phyloP scores from a whole-genome alignment of 1,140 invertebrate genomes.

The Nymphalis io region DNA sequence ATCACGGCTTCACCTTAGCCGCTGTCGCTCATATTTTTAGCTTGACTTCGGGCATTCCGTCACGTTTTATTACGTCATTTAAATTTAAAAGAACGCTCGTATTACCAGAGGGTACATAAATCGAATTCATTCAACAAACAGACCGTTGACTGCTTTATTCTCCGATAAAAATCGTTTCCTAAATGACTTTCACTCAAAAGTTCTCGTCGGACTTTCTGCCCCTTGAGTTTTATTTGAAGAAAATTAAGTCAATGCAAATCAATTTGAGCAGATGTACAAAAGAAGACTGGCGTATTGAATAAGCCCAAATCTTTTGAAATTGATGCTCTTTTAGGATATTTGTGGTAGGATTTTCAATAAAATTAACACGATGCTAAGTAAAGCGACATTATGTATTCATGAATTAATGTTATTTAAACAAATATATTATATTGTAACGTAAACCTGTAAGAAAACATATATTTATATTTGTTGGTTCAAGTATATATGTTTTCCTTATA shows the following conservation, averaged over 20 bases:
- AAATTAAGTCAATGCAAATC: conserved; percentile 33
- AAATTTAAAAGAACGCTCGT: conserved; percentile 12
- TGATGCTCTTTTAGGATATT: neutral
- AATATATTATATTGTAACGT: too few species aligned
- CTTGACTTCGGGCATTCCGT: conserved; percentile 12
- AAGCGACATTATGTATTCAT: too few species aligned
- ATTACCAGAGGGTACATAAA: conserved; percentile 20
- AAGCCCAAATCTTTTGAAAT: neutral
- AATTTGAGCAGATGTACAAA: conserved; percentile 17
- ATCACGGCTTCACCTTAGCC: conserved; percentile 12
- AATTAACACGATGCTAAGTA: too few species aligned
- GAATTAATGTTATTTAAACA: too few species aligned
- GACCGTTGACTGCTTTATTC: conserved; percentile 24
- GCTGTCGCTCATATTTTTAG: conserved; percentile 27
- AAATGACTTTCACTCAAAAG: conserved; percentile 31
- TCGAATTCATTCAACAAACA: conserved; percentile 34
- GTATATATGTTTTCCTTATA: too few species aligned
- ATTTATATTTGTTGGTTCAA: too few species aligned
- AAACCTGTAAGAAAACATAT: too few species aligned
- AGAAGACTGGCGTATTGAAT: conserved; percentile 9
- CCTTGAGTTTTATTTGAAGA: conserved; percentile 28
- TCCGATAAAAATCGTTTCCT: conserved; percentile 32
- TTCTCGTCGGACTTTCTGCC: conserved; percentile 14
- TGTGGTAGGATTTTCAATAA: neutral
- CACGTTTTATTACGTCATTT: conserved; percentile 31